phyloP scores from a whole-genome alignment of 1,140 invertebrate species.

The Listronotus oregonensis region DNA sequence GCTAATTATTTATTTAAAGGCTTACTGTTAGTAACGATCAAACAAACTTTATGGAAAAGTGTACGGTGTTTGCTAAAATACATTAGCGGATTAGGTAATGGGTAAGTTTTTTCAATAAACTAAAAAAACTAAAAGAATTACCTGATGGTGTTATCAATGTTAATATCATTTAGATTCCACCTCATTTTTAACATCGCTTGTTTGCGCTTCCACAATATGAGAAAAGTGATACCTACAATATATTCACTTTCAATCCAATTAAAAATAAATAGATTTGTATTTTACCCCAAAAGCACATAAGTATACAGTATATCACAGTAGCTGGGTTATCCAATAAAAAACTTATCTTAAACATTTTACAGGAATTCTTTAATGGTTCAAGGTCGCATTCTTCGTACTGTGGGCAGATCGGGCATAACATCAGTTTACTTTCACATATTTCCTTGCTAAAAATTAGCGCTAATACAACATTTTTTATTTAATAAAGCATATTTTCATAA shows the following conservation, averaged over 20 bases:
- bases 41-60: no score
- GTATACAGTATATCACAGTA: background rate
- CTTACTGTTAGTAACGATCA: no score
- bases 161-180: slow-evolving; percentile 10
- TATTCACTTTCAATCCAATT: no score
- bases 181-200: slow-evolving; percentile 4
- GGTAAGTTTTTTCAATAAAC: no score
- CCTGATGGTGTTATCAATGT: slow-evolving; percentile 3
- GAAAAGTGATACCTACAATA: background rate
- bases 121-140: background rate
- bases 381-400: background rate
- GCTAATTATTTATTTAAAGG: no score
- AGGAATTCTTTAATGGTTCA: slow-evolving; percentile 2
- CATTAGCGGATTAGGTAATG: no score
- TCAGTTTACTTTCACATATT: background rate
- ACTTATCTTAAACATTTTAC: background rate
- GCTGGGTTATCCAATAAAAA: slow-evolving; percentile 5
- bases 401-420: slow-evolving; percentile 4
- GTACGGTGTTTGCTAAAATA: no score
- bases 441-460: background rate
- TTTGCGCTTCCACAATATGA: slow-evolving; percentile 8
- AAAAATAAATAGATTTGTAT: no score
- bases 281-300: slow-evolving; percentile 11
- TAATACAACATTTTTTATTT: background rate
- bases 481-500: no score